Evolutionary conservation across 2,113 vertebrate genomes (phyloP).

Genomic region (Pedionomus torquatus): DNA sequence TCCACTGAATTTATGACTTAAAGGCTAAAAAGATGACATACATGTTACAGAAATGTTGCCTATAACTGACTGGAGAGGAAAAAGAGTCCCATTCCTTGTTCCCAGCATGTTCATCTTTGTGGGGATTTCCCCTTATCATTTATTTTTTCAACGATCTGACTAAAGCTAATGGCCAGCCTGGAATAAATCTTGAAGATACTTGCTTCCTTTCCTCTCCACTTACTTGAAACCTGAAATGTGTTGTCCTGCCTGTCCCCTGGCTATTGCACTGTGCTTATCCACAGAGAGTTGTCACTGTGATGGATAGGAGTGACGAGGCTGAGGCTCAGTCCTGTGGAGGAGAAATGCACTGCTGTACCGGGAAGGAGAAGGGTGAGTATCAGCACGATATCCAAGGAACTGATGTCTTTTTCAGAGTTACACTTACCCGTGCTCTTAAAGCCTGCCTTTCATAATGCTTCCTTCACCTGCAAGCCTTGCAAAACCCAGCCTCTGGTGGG

Average conservation of each 20-base stretch:
- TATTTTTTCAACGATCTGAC: conserved; percentile 8
- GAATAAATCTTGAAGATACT: not conserved
- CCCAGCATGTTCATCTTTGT: not conserved
- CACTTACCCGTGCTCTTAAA: not conserved
- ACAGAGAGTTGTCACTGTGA: not conserved
- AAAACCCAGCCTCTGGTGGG: not conserved
- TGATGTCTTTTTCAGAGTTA: not conserved
- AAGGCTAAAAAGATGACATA: not conserved
- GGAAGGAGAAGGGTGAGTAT: not conserved
- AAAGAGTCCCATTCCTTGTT: not conserved
- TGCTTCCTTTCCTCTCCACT: not conserved
- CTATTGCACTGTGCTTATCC: not conserved
- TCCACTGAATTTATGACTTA: conserved; percentile 9
- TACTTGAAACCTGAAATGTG: not conserved
- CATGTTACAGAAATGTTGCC: not conserved
- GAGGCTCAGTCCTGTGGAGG: not conserved
- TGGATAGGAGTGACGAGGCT: not conserved
- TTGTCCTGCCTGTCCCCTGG: not conserved
- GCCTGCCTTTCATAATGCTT: not conserved
- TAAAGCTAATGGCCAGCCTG: not conserved
- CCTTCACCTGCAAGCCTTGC: conserved; percentile 44
- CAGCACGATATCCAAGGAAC: not conserved
- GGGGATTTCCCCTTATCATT: not conserved
- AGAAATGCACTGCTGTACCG: not conserved
- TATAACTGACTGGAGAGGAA: not conserved